Evolutionary conservation across 37 sponge, comb jelly and placozoan species (phyloP), one percentile per base, ranked within the genome.

Genomic region (Amphimedon queenslandica): DNA sequence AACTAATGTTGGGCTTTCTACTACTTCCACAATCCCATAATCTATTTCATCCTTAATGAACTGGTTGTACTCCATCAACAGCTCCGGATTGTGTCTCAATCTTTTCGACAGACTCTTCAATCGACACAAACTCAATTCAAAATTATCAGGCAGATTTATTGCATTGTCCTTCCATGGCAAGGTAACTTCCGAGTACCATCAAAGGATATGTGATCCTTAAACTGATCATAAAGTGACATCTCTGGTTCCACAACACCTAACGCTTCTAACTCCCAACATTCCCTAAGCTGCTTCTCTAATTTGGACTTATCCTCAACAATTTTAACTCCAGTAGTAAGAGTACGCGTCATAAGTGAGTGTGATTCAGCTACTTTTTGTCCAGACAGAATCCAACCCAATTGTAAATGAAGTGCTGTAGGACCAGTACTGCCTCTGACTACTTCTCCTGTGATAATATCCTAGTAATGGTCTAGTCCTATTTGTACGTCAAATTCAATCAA

Each of bases 221-320:
- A 86, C n/a, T 60, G 57, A 13, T 47, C 51, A 13, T 18, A 13
- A 47, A 47, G 13, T 13, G 51, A 65, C 55, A 24, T 63, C 64
- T 86, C 77, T 69, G 2, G 37, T n/a, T 37, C 28, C 6, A 31
- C 27, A 3, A 80, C 42, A 24, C 80, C 70, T 11, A 79, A 37
- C 58, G 79, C 11, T 32, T 85, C 86, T 57, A 85, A 33, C 27
- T 85, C 74, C 80, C 86, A 78, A 55, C n/a, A 85, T 69, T n/a
- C n/a, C n/a, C n/a, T n/a, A n/a, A n/a, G n/a, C n/a, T n/a, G n/a
- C n/a, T n/a, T n/a, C n/a, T n/a, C n/a, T n/a, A n/a, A n/a, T n/a
- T n/a, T n/a, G n/a, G n/a, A n/a, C n/a, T n/a, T n/a, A n/a, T n/a
- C n/a, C n/a, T n/a, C n/a, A n/a, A n/a, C n/a, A n/a, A n/a, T n/a